Base-by-base conservation (phyloP, 1,140 invertebrate genomes). In the Drosophila takahashii region DNA sequence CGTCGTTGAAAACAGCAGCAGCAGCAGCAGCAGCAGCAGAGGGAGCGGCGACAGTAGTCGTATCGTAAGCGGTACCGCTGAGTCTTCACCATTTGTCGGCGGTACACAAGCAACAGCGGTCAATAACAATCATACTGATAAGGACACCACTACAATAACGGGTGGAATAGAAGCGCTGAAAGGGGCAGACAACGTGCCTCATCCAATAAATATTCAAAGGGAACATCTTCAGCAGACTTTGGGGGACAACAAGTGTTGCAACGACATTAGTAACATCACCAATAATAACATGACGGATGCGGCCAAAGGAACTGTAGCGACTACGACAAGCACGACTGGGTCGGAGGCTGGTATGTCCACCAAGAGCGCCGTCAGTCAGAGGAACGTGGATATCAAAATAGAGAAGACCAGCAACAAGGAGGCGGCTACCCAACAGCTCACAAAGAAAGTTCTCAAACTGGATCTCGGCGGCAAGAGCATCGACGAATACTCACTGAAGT, bases 381-480 rank as follows among this genome's bases (percentile, higher is more conserved):
- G 94, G 50, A 94, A 94, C 41, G 93, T 94, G 27, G 94, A 94
- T 69, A 92, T 94, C 42, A 90, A 91, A 48, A 90, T 92, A 51
- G 72, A 81, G 15, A 91, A 79, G 48, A 86, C 70, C 8, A 74
- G 69, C 58, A 79, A 86, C 61, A 80, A 93, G 62, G 93, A 93
- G 8, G 93, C 93, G 58, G 92, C 93, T 45, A 93, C 93, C 13
- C 93, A 94, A 77, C 93, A 93, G 69, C 93, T 95, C 10, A 94
- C 95, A 60, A 93, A 95, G 13, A 95, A 95, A 73, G 95, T 96
- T 75, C 93, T 96, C 72, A 95, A 96, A 77, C 94, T 96, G 54
- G 91, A 92, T 77, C 64, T 92, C 44, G 79, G 77, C 36, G 90
- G 56, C 61, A 92, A 91, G 29, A 90, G 79, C 16, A 13, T 89